phyloP scores from a whole-genome alignment of 2,113 vertebrate genomes.

The Heterotilapia buettikoferi region DNA sequence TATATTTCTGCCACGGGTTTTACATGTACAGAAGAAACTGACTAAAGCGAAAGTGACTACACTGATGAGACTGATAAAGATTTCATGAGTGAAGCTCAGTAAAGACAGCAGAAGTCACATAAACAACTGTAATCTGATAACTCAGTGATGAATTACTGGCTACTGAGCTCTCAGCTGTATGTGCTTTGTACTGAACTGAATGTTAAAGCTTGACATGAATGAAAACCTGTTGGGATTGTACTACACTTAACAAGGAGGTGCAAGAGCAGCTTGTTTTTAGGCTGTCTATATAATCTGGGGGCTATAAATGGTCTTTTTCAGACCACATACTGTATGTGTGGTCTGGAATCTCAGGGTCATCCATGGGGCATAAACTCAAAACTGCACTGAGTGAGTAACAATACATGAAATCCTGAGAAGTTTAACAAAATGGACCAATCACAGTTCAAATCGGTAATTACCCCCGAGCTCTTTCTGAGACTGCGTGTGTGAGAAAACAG shows the following conservation, averaged over 20 bases:
- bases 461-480: background rate
- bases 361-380: background rate
- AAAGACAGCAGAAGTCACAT: background rate
- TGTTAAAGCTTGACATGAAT: background rate
- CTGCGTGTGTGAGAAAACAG: conserved; percentile 29
- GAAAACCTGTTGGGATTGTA: background rate
- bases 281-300: background rate
- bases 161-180: background rate
- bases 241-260: background rate
- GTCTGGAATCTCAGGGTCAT: background rate
- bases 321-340: background rate
- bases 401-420: background rate
- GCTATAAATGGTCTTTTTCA: background rate
- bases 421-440: conserved; percentile 7
- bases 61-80: background rate
- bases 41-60: background rate
- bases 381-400: background rate
- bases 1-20: background rate
- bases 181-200: background rate
- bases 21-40: background rate
- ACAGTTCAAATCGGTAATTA: conserved; percentile 3
- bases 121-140: background rate
- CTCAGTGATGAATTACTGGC: background rate
- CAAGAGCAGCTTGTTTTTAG: background rate
- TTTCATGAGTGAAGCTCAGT: background rate